phyloP scores from a whole-genome alignment of 2,797 vertebrate genomes.

The Podargus strigoides region DNA sequence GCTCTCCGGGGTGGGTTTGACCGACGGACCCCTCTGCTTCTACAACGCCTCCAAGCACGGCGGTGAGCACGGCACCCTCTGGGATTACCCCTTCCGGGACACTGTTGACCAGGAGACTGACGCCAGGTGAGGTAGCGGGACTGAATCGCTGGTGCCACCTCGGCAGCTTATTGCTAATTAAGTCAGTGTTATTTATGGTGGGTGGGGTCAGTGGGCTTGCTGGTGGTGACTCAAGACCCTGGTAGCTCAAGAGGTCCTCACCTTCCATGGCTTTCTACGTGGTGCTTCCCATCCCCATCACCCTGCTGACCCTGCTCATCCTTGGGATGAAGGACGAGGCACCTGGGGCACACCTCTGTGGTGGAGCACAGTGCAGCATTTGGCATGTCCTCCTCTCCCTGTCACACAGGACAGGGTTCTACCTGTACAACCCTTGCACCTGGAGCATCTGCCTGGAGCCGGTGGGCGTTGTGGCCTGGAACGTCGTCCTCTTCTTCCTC shows the following conservation, averaged over 20 bases:
- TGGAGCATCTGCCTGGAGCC: slow-evolving; percentile 80
- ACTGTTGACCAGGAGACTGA: neutral
- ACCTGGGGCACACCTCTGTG: fast-evolving
- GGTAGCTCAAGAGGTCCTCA: neutral
- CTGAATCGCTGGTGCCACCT: fast-evolving
- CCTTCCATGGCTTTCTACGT: fast-evolving
- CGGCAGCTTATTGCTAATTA: fast-evolving
- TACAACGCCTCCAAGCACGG: slow-evolving; percentile 21
- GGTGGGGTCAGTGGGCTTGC: neutral
- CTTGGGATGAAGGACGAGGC: fast-evolving
- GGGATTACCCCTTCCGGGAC: slow-evolving; percentile 73
- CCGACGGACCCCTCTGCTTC: slow-evolving; percentile 74
- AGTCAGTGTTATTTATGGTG: neutral
- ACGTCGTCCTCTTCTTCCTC: slow-evolving; percentile 81
- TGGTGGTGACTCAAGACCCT: neutral
- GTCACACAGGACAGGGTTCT: slow-evolving; percentile 31
- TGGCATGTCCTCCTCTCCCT: neutral
- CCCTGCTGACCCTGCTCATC: too few species aligned
- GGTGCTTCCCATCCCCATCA: neutral
- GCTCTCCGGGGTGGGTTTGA: slow-evolving; percentile 67
- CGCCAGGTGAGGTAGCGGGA: slow-evolving; percentile 16
- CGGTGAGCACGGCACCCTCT: neutral
- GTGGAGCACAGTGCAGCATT: fast-evolving
- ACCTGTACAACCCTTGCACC: slow-evolving; percentile 28
- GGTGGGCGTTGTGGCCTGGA: slow-evolving; percentile 81